phyloP scores from a whole-genome alignment of 2,888 invertebrate genomes.

The Trimorus sp. region DNA sequence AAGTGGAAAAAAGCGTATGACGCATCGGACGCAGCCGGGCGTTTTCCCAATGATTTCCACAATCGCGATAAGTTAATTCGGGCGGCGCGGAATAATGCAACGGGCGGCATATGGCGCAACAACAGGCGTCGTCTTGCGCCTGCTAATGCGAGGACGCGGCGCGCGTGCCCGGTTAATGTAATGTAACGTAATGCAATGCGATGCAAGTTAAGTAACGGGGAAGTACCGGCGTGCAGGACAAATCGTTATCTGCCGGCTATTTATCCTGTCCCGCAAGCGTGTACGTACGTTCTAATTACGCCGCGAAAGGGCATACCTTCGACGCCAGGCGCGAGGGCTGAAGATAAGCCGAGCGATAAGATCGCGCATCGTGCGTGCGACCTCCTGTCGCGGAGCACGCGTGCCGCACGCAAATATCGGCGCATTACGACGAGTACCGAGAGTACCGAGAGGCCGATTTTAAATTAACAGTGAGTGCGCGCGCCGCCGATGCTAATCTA shows the following conservation, averaged over 20 bases:
- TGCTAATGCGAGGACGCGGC: constrained; percentile 44
- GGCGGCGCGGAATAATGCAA: constrained; percentile 56
- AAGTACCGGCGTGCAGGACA: constrained; percentile 45
- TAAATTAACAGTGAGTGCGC: constrained; percentile 28
- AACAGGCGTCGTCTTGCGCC: constrained; percentile 55
- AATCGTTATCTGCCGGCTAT: constrained; percentile 64
- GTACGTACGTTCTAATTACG: constrained; percentile 61
- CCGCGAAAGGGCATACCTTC: constrained; percentile 63
- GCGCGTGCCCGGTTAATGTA: constrained; percentile 63
- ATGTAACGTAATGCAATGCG: constrained; percentile 60
- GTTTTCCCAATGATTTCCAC: constrained; percentile 57
- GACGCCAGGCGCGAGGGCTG: constrained; percentile 67
- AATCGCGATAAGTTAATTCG: constrained; percentile 62
- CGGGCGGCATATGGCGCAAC: constrained; percentile 62
- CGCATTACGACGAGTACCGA: constrained; percentile 24
- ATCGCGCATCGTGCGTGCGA: constrained; percentile 66
- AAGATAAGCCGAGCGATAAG: constrained; percentile 67
- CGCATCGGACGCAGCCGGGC: constrained; percentile 39
- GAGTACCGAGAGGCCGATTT: constrained; percentile 31
- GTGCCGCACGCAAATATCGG: constrained; percentile 68
- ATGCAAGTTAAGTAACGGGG: constrained; percentile 59
- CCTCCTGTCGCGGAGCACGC: constrained; percentile 68
- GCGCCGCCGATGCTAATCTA: constrained; percentile 2
- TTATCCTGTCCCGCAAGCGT: constrained; percentile 45
- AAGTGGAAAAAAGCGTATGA: constrained; percentile 50